Conservation (phyloP, 1,140 invertebrate genomes). For the Euura lappo region DNA sequence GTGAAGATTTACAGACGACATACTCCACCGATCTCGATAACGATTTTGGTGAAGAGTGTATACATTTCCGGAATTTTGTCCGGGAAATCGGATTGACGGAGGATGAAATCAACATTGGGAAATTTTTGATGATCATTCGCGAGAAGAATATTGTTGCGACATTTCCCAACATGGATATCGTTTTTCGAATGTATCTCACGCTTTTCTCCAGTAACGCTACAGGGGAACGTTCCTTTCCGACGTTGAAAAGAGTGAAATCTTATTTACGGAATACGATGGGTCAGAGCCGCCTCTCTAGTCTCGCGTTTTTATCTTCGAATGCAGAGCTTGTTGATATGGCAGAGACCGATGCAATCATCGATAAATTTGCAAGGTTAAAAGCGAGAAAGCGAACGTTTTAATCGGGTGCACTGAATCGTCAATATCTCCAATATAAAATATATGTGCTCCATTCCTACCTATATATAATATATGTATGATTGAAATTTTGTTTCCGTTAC, state of each 20-base stretch:
- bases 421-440: constrained; percentile 12
- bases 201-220: constrained; percentile 18
- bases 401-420: constrained; percentile 2
- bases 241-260: constrained; percentile 17
- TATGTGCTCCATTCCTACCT: constrained; percentile 2
- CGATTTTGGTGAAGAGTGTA: constrained; percentile 19
- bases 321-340: constrained; percentile 15
- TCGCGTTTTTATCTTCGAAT: constrained; percentile 19
- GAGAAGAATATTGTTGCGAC: constrained; percentile 19
- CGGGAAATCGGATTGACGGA: constrained; percentile 15
- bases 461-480: not conserved
- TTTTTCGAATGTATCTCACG: constrained; percentile 17
- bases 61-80: constrained; percentile 18
- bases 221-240: constrained; percentile 18
- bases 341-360: constrained; percentile 15
- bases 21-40: constrained; percentile 16
- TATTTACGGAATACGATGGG: constrained; percentile 13
- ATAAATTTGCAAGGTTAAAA: constrained; percentile 17
- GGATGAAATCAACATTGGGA: constrained; percentile 7
- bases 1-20: constrained; percentile 12
- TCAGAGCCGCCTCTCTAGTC: constrained; percentile 17
- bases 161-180: constrained; percentile 19
- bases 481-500: constrained; percentile 1
- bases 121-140: constrained; percentile 15
- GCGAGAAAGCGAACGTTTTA: constrained; percentile 20